phyloP scores from a whole-genome alignment of 2,113 vertebrate genomes.

The Miniopterus natalensis region DNA sequence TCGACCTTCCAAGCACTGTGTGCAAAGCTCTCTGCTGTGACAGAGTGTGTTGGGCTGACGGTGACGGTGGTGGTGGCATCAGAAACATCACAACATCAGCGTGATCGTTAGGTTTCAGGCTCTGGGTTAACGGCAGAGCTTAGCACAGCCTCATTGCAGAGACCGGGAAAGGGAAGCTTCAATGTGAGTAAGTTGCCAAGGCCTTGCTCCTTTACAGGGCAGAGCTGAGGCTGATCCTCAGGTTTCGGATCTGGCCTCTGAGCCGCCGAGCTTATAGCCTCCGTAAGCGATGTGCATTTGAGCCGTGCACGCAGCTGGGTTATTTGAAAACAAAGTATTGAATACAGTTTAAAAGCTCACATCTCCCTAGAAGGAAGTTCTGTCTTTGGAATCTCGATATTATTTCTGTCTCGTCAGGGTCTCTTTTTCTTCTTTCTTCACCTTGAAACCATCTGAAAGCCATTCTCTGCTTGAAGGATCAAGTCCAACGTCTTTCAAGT shows the following conservation, averaged over 20 bases:
- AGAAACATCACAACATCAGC: background rate
- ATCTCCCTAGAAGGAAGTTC: background rate
- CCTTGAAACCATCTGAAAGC: background rate
- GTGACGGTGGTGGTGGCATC: background rate
- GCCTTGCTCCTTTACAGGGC: fast-evolving
- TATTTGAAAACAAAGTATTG: background rate
- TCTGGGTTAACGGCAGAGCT: background rate
- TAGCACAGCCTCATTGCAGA: background rate
- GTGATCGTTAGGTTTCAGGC: background rate
- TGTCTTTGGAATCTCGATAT: background rate
- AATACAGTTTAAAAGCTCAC: background rate
- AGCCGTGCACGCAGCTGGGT: background rate
- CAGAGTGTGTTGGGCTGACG: background rate
- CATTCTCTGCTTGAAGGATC: background rate
- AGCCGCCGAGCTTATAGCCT: background rate
- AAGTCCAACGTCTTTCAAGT: background rate
- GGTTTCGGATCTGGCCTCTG: background rate
- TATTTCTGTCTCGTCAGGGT: background rate
- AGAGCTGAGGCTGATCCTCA: background rate
- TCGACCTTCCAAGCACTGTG: background rate
- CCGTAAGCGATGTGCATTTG: background rate
- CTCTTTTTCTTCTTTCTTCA: background rate
- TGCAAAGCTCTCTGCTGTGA: fast-evolving
- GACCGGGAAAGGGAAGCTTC: background rate
- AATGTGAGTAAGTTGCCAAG: background rate